A percentile compares a stretch with the other conserved stretches of the same genome.
phyloP scores from a whole-genome alignment of 2,113 vertebrate genomes.

The human (Homo sapiens) region GRCh38 chr2:154336501-154337000 shows the following conservation, averaged over 20 bases:
- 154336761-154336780: neutral
- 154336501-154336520: neutral
- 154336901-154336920: neutral
- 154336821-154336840: neutral
- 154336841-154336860: neutral
- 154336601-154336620: neutral
- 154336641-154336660: conserved; percentile 47
- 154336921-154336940: neutral
- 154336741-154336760: neutral
- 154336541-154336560: neutral
- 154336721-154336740: conserved; percentile 18
- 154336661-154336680: conserved; percentile 54
- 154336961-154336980: neutral
- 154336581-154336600: conserved; percentile 49
- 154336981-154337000: neutral
- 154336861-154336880: neutral
- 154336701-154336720: conserved; percentile 46
- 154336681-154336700: conserved; percentile 57
- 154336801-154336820: neutral
- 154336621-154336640: neutral
- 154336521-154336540: neutral
- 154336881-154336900: neutral
- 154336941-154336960: neutral
- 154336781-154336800: neutral
- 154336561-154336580: neutral